These are phyloP conservation scores for Adineta ricciae DNA, from an alignment of 2,888 invertebrate species.

Conservation along the genomic window DNA sequence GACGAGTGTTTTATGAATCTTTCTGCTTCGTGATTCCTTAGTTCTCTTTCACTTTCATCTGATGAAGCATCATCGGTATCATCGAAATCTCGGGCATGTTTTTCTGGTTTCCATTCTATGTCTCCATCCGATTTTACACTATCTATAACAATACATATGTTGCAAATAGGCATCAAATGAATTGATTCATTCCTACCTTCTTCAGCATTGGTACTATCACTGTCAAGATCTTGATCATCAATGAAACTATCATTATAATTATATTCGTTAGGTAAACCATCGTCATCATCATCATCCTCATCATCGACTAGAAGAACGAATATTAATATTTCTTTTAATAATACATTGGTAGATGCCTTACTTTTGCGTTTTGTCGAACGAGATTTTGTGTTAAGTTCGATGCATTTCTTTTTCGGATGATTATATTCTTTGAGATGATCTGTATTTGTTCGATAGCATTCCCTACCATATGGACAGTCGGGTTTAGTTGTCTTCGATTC, in stretches of 20 bases:
- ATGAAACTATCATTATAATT: conserved; percentile 18
- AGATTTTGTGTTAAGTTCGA: background rate
- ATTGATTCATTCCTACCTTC: background rate
- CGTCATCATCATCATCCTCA: background rate
- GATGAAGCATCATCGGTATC: background rate
- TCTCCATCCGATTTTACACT: background rate
- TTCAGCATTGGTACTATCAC: background rate
- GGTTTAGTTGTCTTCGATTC: background rate
- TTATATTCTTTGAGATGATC: background rate
- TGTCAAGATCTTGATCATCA: background rate
- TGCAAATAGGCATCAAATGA: too few relatives aligned
- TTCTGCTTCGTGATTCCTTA: background rate
- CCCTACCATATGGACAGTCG: background rate
- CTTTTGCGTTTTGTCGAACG: background rate
- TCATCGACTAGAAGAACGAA: too few relatives aligned
- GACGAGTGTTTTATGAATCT: background rate
- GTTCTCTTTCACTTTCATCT: background rate
- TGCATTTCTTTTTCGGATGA: background rate
- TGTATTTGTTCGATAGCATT: background rate
- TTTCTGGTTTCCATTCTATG: background rate
- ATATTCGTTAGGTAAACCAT: conserved; percentile 2
- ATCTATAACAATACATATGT: background rate
- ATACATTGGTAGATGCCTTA: background rate
- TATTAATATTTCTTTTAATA: background rate
- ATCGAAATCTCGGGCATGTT: background rate